Evolutionary conservation across 53 echinoderm and acorn worm species (phyloP), one percentile per base, ranked within the genome.

Genomic region (Hippasteria phrygiana): DNA sequence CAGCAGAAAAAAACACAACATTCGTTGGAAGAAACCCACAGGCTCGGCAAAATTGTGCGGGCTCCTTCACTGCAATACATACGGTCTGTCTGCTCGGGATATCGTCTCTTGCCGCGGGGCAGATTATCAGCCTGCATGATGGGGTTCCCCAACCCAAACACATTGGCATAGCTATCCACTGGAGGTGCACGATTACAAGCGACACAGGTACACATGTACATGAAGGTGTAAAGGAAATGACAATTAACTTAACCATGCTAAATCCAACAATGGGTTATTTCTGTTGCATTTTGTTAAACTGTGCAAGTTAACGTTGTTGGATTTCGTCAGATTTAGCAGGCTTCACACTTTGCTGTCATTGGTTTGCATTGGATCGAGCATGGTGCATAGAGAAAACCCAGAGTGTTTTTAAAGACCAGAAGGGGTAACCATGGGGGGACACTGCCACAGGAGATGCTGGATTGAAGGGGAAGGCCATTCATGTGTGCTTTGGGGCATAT

Each of bases 121-220:
- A n/a, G 89, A 54, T 89, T 78, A 51, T 70, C 37, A 20, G 41
- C 8, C 24, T 32, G 31, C 43, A 56, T 22, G 13, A 9, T 10
- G 64, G 33, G 63, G 17, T 66, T 43, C 10, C 26, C 55, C 18
- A 51, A 18, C 38, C 89, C 89, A 28, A 78, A 89, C 42, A 89
- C 17, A 80, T 78, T 78, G 54, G 42, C 85, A 85, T n/a, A 85
- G 71, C 70, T 85, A 85, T 69, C 69, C 51, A 51, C 85, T 85
- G 67, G 42, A 5, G 62, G 62, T 62, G 7, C 22, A 10, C 62
- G 18, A 40, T 41, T 73, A 10, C 43, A 73, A 73, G 9, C 11
- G 73, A 43, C 26, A 59, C 59, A 59, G 6, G 46, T 20, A 66
- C 31, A 29, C 29, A 66, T 66, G 31, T 51, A 51, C 20, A 14